phyloP scores from a whole-genome alignment of 2,888 invertebrate species.

The Xestia c-nigrum region DNA sequence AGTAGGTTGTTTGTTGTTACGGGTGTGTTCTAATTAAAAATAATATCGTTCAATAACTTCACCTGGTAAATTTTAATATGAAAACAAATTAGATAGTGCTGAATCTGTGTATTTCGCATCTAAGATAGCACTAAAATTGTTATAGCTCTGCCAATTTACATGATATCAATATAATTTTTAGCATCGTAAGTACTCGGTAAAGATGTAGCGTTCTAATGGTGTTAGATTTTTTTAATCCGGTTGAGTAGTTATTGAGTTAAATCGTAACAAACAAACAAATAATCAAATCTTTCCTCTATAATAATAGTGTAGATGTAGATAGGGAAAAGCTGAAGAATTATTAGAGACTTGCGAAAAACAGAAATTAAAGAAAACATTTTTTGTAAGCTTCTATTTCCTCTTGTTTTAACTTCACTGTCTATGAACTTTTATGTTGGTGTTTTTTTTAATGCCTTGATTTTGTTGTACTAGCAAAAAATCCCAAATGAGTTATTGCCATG shows the following conservation, averaged over 20 bases:
- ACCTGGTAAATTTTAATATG: neutral
- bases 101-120: neutral
- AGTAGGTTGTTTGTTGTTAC: constrained; percentile 42
- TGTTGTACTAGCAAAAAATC: neutral
- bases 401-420: neutral
- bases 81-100: neutral
- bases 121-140: neutral
- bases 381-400: neutral
- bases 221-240: too few relatives aligned
- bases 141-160: too few relatives aligned
- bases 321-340: neutral
- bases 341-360: neutral
- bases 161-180: too few relatives aligned
- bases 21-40: too few relatives aligned
- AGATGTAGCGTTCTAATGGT: too few relatives aligned
- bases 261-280: too few relatives aligned
- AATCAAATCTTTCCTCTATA: too few relatives aligned
- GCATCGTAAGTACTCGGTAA: too few relatives aligned
- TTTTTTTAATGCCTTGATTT: neutral
- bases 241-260: too few relatives aligned
- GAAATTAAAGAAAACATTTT: too few relatives aligned
- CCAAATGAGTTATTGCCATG: too few relatives aligned
- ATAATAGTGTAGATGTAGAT: too few relatives aligned
- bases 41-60: neutral
- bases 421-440: neutral